Base-by-base conservation (phyloP, 2,888 invertebrate species). In the Dichetophora obliterata region DNA sequence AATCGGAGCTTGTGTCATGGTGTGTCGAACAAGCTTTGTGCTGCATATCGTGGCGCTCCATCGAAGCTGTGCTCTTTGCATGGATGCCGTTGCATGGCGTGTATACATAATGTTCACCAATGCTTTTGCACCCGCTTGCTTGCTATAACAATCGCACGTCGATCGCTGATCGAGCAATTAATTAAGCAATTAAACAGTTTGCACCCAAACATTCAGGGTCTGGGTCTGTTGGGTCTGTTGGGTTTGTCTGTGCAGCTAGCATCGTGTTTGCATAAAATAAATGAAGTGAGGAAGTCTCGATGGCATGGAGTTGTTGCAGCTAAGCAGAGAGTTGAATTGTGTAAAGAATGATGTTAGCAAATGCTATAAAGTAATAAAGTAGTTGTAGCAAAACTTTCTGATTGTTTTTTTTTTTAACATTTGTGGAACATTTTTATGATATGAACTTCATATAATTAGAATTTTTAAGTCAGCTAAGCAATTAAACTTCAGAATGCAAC, bases 181-280 rank as follows among this genome's bases (percentile, higher is more conserved):
- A 77, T 77, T 77, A 77, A 77, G 77, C 77, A 77, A 77, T 77
- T 77, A 77, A 75, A 77, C 37, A 73, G 68, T 74, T 77, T 54
- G 77, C 75, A 71, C 74, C 65, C 70, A 54, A n/a, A 48, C 52
- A 63, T 70, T 65, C 22, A 19, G 22, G 71, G n/a, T 43, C 27
- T 31, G 19, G 57, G 27, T 22, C 31, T 50, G 22, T 70, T 11
- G 48, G 31, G 31, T 8, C 37, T 37, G 37, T n/a, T n/a, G n/a
- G n/a, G n/a, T n/a, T n/a, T n/a, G n/a, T n/a, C n/a, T 11, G 31
- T 48, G 48, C 24, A 50, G 50, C 50, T 50, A 50, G 50, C 69
- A 27, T 59, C 11, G 65, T 19, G 24, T 65, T 65, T 34, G 65
- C 65, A 34, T 34, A 68, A 43, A 43, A 43, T 11, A 43, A 43